Evolutionary conservation across 2,113 vertebrate species (phyloP), one percentile per base, ranked within the genome.

Genomic region (Sylvilagus bachmani): DNA sequence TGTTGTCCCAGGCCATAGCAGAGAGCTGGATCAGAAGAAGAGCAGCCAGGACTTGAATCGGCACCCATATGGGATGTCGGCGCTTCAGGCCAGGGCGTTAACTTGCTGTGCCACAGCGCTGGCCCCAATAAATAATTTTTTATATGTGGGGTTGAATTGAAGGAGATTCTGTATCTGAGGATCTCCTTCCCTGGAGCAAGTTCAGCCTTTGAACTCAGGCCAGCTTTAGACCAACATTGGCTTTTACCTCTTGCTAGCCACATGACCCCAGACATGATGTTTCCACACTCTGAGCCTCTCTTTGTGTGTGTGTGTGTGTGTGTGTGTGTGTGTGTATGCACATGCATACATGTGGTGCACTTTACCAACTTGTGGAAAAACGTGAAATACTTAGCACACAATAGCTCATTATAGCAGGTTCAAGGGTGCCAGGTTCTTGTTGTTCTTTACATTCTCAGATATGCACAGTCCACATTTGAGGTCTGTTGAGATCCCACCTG

Each of bases 291-390:
- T 10, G 4, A 61, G 62, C 22, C 6, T 49, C 58, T 27, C 10
- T n/a, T 33, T 49, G 22, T 17, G 27, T 70, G 7, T 38, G 44
- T 44, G 44, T 44, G 44, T 44, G 44, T 44, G 44, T 44, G 6
- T 44, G 5, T 44, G 1, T 44, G 6, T 6, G 6, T 6, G 5
- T 6, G 6, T 6, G 6, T 44, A 44, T 6, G 6, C 6, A 44
- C 44, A 44, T 44, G 7, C 44, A 0, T 84, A 53, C 70, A 6
- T 13, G 10, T 24, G 8, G 9, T 21, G 27, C 6, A 31, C 6
- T 24, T 91, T 64, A 22, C 29, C 55, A 22, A 4, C 61, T 44
- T 49, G 4, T 55, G 6, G 12, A 64, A 38, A 38, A 31, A 36
- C 14, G 24, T 55, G 19, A 33, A 64, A 3, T 27, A 29, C n/a